These are phyloP conservation scores for Muntiacus muntjak DNA, from an alignment of 2,113 vertebrate genomes.

Conservation along the genomic window DNA sequence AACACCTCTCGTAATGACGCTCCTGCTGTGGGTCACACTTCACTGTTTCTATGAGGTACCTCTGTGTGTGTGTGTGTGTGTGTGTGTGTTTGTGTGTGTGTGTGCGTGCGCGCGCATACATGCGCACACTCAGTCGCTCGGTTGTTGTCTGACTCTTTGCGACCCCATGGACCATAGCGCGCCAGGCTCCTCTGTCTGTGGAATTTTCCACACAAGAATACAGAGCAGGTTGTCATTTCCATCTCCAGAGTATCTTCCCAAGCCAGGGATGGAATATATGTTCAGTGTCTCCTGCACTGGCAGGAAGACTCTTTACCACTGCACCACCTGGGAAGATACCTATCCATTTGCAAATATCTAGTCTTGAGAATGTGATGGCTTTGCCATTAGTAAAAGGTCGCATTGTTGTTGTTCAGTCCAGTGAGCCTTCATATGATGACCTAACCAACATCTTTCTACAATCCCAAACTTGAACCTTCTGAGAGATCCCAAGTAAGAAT, in stretches of 20 bases:
- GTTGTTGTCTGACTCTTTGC: background rate
- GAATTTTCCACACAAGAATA: background rate
- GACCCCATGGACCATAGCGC: background rate
- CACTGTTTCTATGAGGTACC: background rate
- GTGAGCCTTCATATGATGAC: background rate
- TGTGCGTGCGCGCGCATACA: fast-evolving
- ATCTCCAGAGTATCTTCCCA: background rate
- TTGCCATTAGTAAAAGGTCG: background rate
- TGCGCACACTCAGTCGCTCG: fast-evolving
- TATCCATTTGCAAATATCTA: background rate
- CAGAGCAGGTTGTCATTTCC: background rate
- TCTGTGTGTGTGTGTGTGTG: background rate
- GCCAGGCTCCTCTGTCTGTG: background rate
- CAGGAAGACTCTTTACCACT: background rate
- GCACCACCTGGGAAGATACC: background rate
- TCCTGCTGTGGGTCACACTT: background rate
- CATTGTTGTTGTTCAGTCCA: background rate
- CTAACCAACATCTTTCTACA: background rate
- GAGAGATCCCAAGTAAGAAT: background rate
- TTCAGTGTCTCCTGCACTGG: background rate
- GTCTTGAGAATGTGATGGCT: background rate
- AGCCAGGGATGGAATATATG: background rate
- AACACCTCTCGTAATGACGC: too few relatives aligned
- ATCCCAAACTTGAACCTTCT: background rate
- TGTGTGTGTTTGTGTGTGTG: too few relatives aligned